Evolutionary conservation across 2,888 invertebrate species (phyloP).

Genomic region (Leptura quadrifasciata): DNA sequence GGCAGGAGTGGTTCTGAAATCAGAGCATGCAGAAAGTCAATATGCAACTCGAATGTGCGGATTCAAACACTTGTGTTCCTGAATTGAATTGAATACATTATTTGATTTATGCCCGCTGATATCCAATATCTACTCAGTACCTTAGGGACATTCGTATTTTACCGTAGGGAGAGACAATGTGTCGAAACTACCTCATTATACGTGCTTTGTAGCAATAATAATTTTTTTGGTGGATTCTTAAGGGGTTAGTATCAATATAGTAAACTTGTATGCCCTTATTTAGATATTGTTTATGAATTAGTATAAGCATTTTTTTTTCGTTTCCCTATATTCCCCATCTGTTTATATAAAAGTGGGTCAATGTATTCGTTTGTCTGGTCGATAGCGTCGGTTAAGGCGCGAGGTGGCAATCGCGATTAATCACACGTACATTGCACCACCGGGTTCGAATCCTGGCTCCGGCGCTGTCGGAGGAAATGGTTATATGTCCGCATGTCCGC

Average conservation of each 20-base stretch:
- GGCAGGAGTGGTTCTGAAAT: slow-evolving; percentile 40
- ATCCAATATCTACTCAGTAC: slow-evolving; percentile 52
- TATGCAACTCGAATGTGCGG: slow-evolving; percentile 39
- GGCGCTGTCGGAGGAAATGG: too few species aligned
- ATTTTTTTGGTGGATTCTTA: neutral
- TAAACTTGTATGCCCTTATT: too few species aligned
- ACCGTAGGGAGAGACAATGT: neutral
- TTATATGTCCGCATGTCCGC: too few species aligned
- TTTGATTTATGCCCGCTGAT: slow-evolving; percentile 49
- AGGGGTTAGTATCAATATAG: neutral
- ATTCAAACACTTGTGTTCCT: slow-evolving; percentile 47
- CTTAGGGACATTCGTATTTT: slow-evolving; percentile 35
- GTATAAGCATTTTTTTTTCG: too few species aligned
- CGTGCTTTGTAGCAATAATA: neutral
- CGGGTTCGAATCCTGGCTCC: too few species aligned
- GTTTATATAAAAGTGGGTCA: too few species aligned
- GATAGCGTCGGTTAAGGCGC: too few species aligned
- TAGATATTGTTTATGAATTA: too few species aligned
- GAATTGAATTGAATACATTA: slow-evolving; percentile 53
- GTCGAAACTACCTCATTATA: slow-evolving; percentile 16
- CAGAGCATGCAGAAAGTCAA: slow-evolving; percentile 41
- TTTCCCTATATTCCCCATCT: too few species aligned
- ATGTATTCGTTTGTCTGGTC: too few species aligned
- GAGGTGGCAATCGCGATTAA: too few species aligned
- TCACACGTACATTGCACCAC: too few species aligned